Evolutionary conservation across 1,140 invertebrate species (phyloP).

Genomic region (Copidosoma floridanum): DNA sequence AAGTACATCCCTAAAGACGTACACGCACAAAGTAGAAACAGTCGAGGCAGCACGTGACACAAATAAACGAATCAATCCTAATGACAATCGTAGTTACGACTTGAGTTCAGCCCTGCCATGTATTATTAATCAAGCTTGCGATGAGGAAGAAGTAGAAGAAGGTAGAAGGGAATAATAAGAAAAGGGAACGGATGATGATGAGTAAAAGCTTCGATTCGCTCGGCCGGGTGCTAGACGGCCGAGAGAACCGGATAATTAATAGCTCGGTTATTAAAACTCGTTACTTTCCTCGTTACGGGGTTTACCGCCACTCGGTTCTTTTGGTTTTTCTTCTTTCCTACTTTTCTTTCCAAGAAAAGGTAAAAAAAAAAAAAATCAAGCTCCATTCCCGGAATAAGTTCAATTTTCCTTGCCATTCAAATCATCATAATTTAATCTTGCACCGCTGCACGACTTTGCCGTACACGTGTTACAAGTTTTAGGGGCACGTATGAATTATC

Average conservation of each 20-base stretch:
- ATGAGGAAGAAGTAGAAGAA: neutral
- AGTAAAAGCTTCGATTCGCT: slow-evolving; percentile 14
- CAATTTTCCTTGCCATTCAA: slow-evolving; percentile 4
- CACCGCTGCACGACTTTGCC: no score
- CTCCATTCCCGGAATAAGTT: neutral
- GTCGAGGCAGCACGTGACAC: no score
- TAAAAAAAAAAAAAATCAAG: slow-evolving; percentile 13
- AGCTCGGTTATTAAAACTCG: slow-evolving; percentile 35
- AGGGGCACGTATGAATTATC: neutral
- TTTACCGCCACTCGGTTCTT: slow-evolving; percentile 12
- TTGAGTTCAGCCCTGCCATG: no score
- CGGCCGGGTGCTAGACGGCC: neutral
- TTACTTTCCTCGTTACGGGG: slow-evolving; percentile 28
- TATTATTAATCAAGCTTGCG: neutral
- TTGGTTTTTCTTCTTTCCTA: neutral
- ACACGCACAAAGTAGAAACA: no score
- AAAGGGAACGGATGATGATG: neutral
- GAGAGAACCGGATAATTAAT: slow-evolving; percentile 36
- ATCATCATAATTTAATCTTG: slow-evolving; percentile 4
- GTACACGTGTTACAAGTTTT: slow-evolving; percentile 6
- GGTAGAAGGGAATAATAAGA: neutral
- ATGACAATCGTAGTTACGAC: no score
- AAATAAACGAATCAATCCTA: no score
- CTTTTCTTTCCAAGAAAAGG: neutral
- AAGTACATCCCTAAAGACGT: no score